Percentiles rank a stretch among this genome's conserved stretches.
Conservation (phyloP, 2,113 vertebrate genomes). For the Rhegmatorhina hoffmannsi region DNA sequence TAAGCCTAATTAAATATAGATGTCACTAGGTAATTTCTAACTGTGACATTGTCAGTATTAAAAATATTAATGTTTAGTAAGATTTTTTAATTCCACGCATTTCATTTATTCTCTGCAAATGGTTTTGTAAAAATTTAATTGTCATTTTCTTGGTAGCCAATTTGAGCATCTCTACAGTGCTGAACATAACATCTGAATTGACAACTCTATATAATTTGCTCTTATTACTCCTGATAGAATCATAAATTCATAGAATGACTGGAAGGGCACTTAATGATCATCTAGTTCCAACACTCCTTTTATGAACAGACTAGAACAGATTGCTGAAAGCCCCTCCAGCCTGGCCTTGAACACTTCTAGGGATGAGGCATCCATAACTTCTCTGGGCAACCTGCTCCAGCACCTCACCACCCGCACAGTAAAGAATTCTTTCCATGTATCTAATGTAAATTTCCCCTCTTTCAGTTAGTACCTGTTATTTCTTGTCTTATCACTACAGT, state of each 20-base stretch:
- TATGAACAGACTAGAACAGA: background rate
- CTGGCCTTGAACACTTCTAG: background rate
- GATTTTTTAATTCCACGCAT: background rate
- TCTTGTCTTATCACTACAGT: background rate
- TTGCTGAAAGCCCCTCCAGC: background rate
- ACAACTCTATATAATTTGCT: background rate
- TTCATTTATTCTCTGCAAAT: background rate
- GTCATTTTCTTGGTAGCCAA: background rate
- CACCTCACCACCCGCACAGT: background rate
- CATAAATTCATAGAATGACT: too few species aligned
- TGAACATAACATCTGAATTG: slow-evolving; percentile 1
- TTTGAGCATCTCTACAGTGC: background rate
- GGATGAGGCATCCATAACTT: background rate
- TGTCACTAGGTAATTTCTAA: background rate
- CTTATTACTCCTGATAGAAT: background rate
- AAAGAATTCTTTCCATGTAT: background rate
- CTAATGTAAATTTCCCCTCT: background rate
- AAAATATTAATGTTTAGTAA: background rate
- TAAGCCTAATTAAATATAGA: background rate
- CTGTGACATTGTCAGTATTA: slow-evolving; percentile 33
- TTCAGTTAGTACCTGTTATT: background rate
- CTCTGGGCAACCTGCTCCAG: background rate
- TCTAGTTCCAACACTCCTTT: background rate
- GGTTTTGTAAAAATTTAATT: background rate
- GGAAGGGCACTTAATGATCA: background rate